phyloP scores from a whole-genome alignment of 1,140 invertebrate species.

The Panulirus ornatus region DNA sequence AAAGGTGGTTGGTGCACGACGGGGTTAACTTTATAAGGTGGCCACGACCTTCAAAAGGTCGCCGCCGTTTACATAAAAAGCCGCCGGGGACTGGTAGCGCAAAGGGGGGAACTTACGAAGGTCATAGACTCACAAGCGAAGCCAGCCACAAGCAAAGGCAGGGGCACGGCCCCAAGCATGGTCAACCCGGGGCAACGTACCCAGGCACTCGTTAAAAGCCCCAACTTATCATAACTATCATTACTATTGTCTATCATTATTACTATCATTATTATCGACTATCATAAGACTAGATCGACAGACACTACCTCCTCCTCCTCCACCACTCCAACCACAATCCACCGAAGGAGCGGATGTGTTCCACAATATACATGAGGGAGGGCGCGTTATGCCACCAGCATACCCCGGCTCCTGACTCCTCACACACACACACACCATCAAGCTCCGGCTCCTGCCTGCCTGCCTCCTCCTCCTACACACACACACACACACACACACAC shows the following conservation, averaged over 20 bases:
- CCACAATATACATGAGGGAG: neutral
- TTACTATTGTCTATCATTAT: neutral
- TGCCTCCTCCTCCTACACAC: neutral
- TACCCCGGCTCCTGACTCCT: neutral
- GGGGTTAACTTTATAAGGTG: no score
- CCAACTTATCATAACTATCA: neutral
- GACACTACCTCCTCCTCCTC: neutral
- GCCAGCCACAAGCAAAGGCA: no score
- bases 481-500: slow-evolving; percentile 1
- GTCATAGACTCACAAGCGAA: no score
- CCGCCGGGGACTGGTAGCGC: no score
- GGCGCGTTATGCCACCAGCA: neutral
- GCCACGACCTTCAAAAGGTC: no score
- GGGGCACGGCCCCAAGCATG: no score
- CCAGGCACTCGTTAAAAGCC: no score
- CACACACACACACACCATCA: slow-evolving; percentile 4
- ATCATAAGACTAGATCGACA: neutral
- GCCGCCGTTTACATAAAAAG: no score
- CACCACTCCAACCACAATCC: neutral
- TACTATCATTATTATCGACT: neutral
- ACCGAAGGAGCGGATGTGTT: neutral
- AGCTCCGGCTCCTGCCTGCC: no score
- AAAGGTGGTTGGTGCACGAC: no score
- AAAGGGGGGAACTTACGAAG: no score
- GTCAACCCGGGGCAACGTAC: no score